Percentiles rank a stretch among this genome's conserved stretches.
These are phyloP conservation scores for Sternarchorhynchus goeldii DNA, from an alignment of 2,797 vertebrate genomes.

Conservation along the genomic window DNA sequence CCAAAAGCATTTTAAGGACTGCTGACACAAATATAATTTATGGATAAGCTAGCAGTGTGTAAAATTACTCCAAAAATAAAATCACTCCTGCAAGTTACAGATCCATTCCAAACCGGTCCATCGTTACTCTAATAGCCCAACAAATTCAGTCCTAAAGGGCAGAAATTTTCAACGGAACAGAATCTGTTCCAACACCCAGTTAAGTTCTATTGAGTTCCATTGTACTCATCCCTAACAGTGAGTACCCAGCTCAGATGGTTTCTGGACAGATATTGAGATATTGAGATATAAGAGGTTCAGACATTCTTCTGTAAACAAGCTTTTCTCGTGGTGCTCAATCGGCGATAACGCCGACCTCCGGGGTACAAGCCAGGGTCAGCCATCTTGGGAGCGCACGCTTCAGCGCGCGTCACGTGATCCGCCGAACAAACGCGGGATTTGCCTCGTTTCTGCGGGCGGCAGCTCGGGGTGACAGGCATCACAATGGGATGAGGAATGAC, in stretches of 20 bases:
- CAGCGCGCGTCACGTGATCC: background rate
- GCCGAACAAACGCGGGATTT: conserved; percentile 40
- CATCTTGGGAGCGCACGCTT: conserved; percentile 42
- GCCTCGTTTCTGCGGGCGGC: conserved; percentile 29
- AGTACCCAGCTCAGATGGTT: background rate
- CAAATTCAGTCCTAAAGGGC: background rate
- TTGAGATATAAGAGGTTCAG: conserved; percentile 4
- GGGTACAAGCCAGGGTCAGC: conserved; percentile 56
- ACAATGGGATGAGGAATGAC: conserved; percentile 59
- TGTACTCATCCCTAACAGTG: background rate
- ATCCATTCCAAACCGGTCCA: background rate
- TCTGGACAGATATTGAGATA: conserved; percentile 11
- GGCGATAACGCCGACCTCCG: conserved; percentile 27
- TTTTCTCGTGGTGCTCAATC: conserved; percentile 22
- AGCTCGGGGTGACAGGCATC: conserved; percentile 38
- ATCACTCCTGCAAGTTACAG: too few relatives aligned
- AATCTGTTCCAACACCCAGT: background rate
- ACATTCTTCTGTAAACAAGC: conserved; percentile 39
- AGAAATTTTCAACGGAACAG: background rate
- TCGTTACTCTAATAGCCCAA: too few relatives aligned
- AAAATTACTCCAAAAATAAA: too few relatives aligned
- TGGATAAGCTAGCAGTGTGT: too few relatives aligned
- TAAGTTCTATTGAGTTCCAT: background rate
- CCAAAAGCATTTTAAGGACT: too few relatives aligned
- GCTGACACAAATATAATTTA: too few relatives aligned